A percentile compares a stretch with the other conserved stretches of the same genome.
Evolutionary conservation across 1,140 invertebrate genomes (phyloP).

Genomic region (Magallana gigas): DNA sequence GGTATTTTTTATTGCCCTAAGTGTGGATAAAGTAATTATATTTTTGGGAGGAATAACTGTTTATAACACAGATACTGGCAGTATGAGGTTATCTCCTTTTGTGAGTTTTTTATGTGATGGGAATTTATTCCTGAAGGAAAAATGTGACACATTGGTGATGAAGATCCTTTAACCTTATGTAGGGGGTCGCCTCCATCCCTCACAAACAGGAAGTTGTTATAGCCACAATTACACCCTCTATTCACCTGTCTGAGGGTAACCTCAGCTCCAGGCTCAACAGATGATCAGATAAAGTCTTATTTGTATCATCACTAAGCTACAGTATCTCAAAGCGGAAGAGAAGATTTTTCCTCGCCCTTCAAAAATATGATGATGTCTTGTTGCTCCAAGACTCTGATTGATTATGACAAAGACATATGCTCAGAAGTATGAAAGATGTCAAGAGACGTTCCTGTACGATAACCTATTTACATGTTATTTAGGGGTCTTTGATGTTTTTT

Average conservation of each 20-base stretch:
- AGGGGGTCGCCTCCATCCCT: neutral
- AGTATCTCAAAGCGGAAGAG: neutral
- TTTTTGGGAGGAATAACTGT: neutral
- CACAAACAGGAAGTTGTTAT: slow-evolving; percentile 29
- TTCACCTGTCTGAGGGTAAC: slow-evolving; percentile 17
- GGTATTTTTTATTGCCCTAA: slow-evolving; percentile 6
- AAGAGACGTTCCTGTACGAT: neutral
- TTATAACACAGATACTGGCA: slow-evolving; percentile 23
- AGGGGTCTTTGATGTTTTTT: neutral
- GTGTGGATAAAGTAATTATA: slow-evolving; percentile 15
- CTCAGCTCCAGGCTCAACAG: neutral
- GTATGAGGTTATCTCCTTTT: slow-evolving; percentile 24
- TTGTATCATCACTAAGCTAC: neutral
- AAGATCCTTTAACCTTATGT: neutral
- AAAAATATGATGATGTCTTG: neutral
- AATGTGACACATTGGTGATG: neutral
- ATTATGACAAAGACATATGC: slow-evolving; percentile 28
- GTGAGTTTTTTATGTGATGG: neutral
- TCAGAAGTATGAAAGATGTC: neutral
- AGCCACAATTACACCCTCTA: slow-evolving; percentile 7
- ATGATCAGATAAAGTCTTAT: slow-evolving; percentile 13
- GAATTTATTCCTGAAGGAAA: neutral
- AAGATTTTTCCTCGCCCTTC: neutral
- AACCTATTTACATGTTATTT: neutral
- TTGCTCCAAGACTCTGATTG: slow-evolving; percentile 15